Percentiles rank a stretch among this genome's conserved stretches.
Conservation (phyloP, 2,797 vertebrate genomes). For the Sebastes paucispinis region DNA sequence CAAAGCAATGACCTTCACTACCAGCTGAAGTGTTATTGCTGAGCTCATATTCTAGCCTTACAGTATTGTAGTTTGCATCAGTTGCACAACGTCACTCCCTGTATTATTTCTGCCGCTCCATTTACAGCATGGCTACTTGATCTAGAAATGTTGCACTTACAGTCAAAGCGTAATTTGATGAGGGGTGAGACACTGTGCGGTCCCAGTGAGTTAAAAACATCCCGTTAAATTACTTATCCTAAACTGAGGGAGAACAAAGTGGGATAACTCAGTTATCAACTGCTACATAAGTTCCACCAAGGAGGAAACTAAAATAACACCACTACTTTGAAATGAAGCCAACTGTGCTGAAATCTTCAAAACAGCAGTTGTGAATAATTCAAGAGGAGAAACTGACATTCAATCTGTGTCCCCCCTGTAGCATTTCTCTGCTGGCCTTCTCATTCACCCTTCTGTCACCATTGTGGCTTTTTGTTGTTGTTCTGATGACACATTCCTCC, state of each 20-base stretch:
- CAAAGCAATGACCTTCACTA: background rate
- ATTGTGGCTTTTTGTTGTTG: conserved; percentile 11
- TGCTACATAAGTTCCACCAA: background rate
- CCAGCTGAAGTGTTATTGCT: background rate
- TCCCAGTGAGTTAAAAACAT: background rate
- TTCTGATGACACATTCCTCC: background rate
- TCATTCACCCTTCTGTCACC: background rate
- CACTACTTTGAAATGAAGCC: conserved; percentile 5
- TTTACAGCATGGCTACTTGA: background rate
- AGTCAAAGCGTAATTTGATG: conserved; percentile 20
- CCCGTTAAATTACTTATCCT: background rate
- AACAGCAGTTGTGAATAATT: conserved; percentile 61
- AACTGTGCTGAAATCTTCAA: conserved; percentile 17
- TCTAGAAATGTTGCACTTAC: background rate
- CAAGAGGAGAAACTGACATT: conserved; percentile 49
- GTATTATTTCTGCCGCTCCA: background rate
- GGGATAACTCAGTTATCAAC: background rate
- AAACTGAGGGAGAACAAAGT: background rate
- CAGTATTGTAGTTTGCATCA: background rate
- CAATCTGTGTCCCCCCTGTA: conserved; percentile 29
- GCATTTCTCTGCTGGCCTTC: conserved; percentile 8
- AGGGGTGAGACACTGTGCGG: background rate
- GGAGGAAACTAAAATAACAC: background rate
- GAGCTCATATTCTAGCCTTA: background rate
- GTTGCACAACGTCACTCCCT: background rate